Evolutionary conservation across 2,797 vertebrate genomes (phyloP).

Genomic region (Spinus olivaceus): DNA sequence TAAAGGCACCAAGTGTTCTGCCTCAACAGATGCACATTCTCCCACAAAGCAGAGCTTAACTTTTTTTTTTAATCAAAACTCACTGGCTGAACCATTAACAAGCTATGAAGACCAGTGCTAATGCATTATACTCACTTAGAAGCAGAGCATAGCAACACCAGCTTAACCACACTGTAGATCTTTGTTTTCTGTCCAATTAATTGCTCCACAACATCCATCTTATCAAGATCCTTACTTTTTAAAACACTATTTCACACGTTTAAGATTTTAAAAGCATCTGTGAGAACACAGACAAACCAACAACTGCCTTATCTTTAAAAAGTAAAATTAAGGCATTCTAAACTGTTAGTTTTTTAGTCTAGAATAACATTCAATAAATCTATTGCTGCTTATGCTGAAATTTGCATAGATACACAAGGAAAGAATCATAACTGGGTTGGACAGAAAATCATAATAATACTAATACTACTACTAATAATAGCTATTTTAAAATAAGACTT

Average conservation of each 20-base stretch:
- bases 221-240: not conserved
- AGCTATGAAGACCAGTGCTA: not conserved
- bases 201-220: not conserved
- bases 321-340: not conserved
- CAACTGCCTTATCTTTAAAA: not conserved
- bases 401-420: not conserved
- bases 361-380: not conserved
- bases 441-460: not conserved
- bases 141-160: not conserved
- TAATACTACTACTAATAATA: not conserved
- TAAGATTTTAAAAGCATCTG: not conserved
- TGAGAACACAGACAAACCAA: not conserved
- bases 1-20: not conserved
- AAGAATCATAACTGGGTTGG: not conserved
- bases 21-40: slow-evolving; percentile 16
- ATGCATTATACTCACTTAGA: slow-evolving; percentile 34
- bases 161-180: not conserved
- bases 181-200: slow-evolving; percentile 4
- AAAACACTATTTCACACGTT: not conserved
- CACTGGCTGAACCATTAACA: not conserved
- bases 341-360: not conserved
- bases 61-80: not conserved
- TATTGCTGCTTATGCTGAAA: not conserved
- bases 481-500: not conserved
- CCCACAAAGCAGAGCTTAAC: not conserved